Base-by-base conservation (phyloP, 2,797 vertebrate species). In the Neosilurus hyrtlii region DNA sequence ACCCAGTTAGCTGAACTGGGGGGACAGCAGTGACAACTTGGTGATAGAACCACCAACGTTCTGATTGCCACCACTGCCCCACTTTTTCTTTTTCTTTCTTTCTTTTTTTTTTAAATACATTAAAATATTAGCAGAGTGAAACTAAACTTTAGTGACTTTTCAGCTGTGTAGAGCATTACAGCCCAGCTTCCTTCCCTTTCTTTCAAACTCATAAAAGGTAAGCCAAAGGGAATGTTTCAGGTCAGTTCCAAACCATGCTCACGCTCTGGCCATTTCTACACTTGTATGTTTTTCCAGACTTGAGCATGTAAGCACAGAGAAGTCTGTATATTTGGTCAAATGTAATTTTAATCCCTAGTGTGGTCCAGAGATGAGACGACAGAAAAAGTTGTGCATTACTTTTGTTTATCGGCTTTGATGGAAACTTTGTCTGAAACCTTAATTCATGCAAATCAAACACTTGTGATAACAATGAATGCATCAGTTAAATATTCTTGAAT, bases 211-310 rank as follows among this genome's bases (percentile, higher is more conserved):
- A 20, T 56, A 51, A 56, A 74, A 26, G 63, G 26, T 24, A 16
- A n/a, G 37, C 57, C 75, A 49, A 77, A 49, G 63, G 81, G 57
- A 68, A 65, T 77, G 24, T 54, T 57, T 20, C 82, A 62, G 74
- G 66, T 71, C 75, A 78, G 18, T 35, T 83, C n/a, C 43, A 78
- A 71, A 30, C 14, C 26, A 61, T n/a, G 5, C 54, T 74, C 51
- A 66, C 26, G 6, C 37, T 63, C 15, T 63, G 59, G 43, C 30
- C 56, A 43, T 61, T 61, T 76, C 37, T 61, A 61, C 30, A n/a
- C 56, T 61, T 59, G 16, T 59, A 37, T 20, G 10, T 63, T 77
- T 61, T 78, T 51, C 43, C 24, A 77, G n/a, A 51, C 24, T 30
- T 52, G n/a, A 26, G 37, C 62, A 22, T 63, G 75, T 77, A 24